phyloP scores from a whole-genome alignment of 2,888 invertebrate genomes.

The Brenthis daphne region DNA sequence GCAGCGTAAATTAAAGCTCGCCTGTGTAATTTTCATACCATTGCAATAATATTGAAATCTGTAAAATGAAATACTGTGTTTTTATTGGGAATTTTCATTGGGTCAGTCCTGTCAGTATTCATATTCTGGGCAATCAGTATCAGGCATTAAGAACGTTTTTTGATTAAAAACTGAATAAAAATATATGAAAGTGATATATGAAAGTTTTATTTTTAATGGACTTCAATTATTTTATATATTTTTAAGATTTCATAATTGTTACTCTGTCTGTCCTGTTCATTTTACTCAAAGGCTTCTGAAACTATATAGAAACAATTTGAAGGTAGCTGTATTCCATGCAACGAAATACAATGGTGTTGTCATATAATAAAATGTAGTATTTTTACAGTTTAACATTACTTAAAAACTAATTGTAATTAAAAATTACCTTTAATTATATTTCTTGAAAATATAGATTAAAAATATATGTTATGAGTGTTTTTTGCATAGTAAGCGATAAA shows the following conservation, averaged over 20 bases:
- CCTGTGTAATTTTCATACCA: slow-evolving; percentile 27
- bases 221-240: not conserved
- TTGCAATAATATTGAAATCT: slow-evolving; percentile 30
- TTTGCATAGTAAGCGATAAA: no score
- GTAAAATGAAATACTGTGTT: slow-evolving; percentile 28
- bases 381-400: no score
- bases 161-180: slow-evolving; percentile 27
- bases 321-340: no score
- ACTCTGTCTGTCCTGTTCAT: no score
- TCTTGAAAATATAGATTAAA: no score
- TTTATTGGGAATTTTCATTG: slow-evolving; percentile 31
- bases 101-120: slow-evolving; percentile 33
- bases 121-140: slow-evolving; percentile 33
- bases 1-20: slow-evolving; percentile 16
- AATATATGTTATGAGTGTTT: no score
- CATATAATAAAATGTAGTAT: no score
- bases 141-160: slow-evolving; percentile 25
- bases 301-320: no score
- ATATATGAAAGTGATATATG: not conserved
- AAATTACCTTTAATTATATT: no score
- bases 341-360: no score
- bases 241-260: not conserved
- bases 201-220: not conserved
- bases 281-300: no score
- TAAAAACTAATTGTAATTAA: no score